Conservation (phyloP, 2,888 invertebrate genomes). For the Alcis repandata region DNA sequence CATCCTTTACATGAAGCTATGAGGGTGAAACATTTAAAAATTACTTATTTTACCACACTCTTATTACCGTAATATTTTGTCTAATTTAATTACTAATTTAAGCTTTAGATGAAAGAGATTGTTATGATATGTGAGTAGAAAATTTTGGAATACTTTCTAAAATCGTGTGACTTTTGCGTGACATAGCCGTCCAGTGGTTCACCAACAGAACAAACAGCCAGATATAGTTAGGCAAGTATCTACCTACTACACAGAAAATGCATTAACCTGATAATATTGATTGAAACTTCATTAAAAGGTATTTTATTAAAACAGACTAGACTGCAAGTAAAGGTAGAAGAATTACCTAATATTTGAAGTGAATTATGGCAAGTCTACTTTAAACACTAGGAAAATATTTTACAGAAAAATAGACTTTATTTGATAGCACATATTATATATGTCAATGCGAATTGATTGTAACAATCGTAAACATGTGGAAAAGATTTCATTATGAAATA, state of each 20-base stretch:
- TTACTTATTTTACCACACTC: no score
- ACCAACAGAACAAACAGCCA: conserved; percentile 16
- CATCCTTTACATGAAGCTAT: no score
- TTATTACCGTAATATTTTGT: no score
- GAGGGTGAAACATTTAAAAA: no score
- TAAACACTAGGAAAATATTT: neutral
- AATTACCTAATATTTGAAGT: conserved; percentile 9
- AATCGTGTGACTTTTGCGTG: neutral
- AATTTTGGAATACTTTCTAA: neutral
- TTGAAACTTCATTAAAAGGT: conserved; percentile 30
- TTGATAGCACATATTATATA: conserved; percentile 19
- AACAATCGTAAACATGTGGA: conserved; percentile 15
- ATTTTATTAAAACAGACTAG: conserved; percentile 47
- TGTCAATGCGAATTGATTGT: conserved; percentile 7
- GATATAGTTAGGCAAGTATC: conserved; percentile 33
- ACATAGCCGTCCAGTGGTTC: neutral
- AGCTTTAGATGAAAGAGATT: no score
- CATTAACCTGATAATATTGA: conserved; percentile 47
- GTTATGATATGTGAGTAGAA: no score
- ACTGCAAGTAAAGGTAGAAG: conserved; percentile 36
- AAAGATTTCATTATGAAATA: neutral
- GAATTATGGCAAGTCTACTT: conserved; percentile 5
- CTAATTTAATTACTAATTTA: no score
- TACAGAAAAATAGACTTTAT: conserved; percentile 15
- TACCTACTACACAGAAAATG: conserved; percentile 55